phyloP scores from a whole-genome alignment of 2,888 invertebrate genomes.

The Stratiomys singularior region DNA sequence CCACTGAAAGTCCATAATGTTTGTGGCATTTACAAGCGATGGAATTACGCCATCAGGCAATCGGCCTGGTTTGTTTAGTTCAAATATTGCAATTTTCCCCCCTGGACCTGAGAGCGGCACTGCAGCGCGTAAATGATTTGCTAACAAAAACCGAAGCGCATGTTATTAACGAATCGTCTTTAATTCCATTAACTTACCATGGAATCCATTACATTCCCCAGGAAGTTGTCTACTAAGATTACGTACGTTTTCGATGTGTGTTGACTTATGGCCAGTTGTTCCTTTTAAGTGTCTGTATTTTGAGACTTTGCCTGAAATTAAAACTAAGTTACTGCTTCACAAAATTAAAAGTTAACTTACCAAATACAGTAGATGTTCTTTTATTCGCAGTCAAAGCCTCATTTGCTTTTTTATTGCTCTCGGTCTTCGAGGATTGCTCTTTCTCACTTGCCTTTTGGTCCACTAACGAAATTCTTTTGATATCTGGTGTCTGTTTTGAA shows the following conservation, averaged over 20 bases:
- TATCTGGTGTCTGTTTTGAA: conserved; percentile 55
- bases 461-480: conserved; percentile 62
- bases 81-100: conserved; percentile 88
- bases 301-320: conserved; percentile 76
- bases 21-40: conserved; percentile 89
- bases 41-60: conserved; percentile 84
- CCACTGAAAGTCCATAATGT: conserved; percentile 93
- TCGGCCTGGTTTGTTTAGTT: conserved; percentile 80
- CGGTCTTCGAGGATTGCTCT: conserved; percentile 39
- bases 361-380: conserved; percentile 87
- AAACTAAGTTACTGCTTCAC: conserved; percentile 18
- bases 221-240: conserved; percentile 91
- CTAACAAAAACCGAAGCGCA: conserved; percentile 63
- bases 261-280: conserved; percentile 88
- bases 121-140: conserved; percentile 87
- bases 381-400: conserved; percentile 73
- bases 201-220: conserved; percentile 94
- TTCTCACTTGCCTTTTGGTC: conserved; percentile 57
- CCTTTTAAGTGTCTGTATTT: conserved; percentile 95
- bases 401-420: conserved; percentile 45
- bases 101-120: conserved; percentile 92
- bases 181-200: conserved; percentile 68
- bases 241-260: conserved; percentile 90
- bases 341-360: conserved; percentile 57
- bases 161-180: background rate